Conservation (phyloP, 2,113 vertebrate species). For the Bos taurus region ARS-UCD2.0 NC_037357.1:129915001-129915500, state of each 20-base stretch:
- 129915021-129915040: not conserved
- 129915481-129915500: not conserved
- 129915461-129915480: not conserved
- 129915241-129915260: not conserved
- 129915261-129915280: not conserved
- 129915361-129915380: not conserved
- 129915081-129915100: not conserved
- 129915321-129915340: not conserved
- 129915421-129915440: not conserved
- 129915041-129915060: not conserved
- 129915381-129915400: not conserved
- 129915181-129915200: not conserved
- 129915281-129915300: not conserved
- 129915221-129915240: not conserved
- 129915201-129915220: not conserved
- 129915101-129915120: not conserved
- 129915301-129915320: accelerated
- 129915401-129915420: not conserved
- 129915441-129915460: not conserved
- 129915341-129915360: not conserved
- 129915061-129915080: not conserved
- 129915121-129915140: not conserved
- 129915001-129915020: not conserved
- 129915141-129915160: not conserved
- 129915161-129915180: not conserved